These are phyloP conservation scores for Bombus pascuorum DNA, from an alignment of 1,140 invertebrate genomes.

Conservation along the genomic window DNA sequence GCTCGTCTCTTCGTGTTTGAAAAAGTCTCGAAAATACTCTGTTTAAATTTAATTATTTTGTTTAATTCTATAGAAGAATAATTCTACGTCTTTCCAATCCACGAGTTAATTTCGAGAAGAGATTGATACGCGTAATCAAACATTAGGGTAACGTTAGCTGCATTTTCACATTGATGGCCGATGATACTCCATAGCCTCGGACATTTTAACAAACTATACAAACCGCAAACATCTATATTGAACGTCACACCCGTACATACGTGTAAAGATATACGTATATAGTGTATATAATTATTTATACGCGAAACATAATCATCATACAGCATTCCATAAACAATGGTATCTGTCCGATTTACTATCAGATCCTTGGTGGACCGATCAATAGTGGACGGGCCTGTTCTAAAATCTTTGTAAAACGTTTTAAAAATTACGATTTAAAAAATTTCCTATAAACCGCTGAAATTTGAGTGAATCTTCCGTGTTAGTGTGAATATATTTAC, in stretches of 20 bases:
- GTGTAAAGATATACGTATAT: constrained; percentile 5
- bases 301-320: neutral
- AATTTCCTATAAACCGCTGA: neutral
- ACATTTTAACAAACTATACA: constrained; percentile 3
- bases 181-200: constrained; percentile 5
- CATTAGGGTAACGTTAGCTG: neutral
- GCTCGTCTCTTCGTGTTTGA: neutral
- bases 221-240: constrained; percentile 14
- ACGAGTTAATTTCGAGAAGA: neutral
- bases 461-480: neutral
- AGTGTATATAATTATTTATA: neutral
- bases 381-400: constrained; percentile 33
- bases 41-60: no score
- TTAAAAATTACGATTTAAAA: neutral
- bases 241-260: neutral
- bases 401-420: neutral
- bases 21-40: neutral
- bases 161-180: neutral
- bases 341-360: neutral
- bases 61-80: no score
- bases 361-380: neutral
- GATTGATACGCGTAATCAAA: neutral
- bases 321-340: neutral
- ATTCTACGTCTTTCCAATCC: neutral
- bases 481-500: neutral